Evolutionary conservation across 2,113 vertebrate genomes (phyloP).

Genomic region (Machaerirhynchus nigripectus): DNA sequence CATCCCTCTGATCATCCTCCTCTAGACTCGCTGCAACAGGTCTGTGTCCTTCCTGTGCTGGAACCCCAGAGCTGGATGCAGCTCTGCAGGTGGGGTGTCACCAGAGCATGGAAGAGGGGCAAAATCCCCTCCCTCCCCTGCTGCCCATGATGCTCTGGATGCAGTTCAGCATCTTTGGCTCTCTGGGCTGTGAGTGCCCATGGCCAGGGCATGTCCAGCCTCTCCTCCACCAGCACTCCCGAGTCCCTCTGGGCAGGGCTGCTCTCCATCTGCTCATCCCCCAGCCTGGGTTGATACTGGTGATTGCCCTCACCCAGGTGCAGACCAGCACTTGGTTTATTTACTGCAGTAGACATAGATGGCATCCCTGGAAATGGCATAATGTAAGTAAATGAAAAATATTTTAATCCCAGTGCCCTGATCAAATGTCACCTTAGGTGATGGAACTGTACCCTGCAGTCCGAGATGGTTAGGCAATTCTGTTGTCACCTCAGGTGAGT

Average conservation of each 20-base stretch:
- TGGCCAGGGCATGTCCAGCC: background rate
- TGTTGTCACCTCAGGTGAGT: background rate
- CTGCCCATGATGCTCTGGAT: background rate
- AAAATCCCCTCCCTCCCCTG: background rate
- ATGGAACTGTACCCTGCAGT: background rate
- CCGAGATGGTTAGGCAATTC: background rate
- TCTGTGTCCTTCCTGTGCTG: background rate
- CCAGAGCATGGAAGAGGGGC: background rate
- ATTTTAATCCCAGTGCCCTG: background rate
- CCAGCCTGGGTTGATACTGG: rapidly evolving
- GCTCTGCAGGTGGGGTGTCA: background rate
- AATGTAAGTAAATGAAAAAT: background rate
- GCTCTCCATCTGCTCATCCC: background rate
- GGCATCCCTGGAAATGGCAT: background rate
- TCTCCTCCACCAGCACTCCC: background rate
- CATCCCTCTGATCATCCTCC: background rate
- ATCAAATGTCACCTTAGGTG: background rate
- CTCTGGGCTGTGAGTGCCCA: background rate
- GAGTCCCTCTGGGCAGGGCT: background rate
- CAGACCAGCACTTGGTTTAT: background rate
- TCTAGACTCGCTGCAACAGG: rapidly evolving
- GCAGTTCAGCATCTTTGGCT: background rate
- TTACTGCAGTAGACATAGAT: background rate
- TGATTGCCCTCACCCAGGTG: rapidly evolving
- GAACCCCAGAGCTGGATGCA: background rate